Evolutionary conservation across 1,140 invertebrate species (phyloP), one percentile per base, ranked within the genome.

Genomic region (Musca domestica): DNA sequence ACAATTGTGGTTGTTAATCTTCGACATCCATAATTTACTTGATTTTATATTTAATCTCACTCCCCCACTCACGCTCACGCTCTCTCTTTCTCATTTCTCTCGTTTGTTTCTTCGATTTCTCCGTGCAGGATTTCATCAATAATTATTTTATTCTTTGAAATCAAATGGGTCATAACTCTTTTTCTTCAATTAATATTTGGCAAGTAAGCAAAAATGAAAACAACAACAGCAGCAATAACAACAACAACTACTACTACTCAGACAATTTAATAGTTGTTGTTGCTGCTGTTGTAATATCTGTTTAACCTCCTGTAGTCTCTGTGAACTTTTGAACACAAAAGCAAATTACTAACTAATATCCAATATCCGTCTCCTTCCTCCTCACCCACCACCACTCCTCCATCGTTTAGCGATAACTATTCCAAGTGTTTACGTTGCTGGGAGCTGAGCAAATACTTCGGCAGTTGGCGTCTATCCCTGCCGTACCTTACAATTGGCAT

Each of bases 91-190:
- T 15, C 20, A 25, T 58, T 7, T 27, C 4, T 4, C 17, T 30
- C 4, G 17, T 22, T 67, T 67, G 27, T 30, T 61, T 34, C 15
- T 64, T 27, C 63, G 10, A 70, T 65, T 64, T 41, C 34, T 12
- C 66, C 14, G 69, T 68, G 47, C 72, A 74, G 78, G 75, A 75
- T 80, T 75, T 72, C 73, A 72, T 76, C 78, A 14, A 51, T 78
- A 56, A 64, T 78, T 64, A 74, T 80, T 48, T 72, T 81, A 48
- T 72, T 81, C 46, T 74, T 80, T 61, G 78, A 81, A 72, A 71
- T 80, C 69, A 81, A 81, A 70, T 81, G 78, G 78, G 70, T 81
- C 56, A 71, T 81, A 67, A 80, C 74, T 52, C 70, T 81, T 64
- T 81, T 81, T 46, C 67, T 81, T 56, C 76, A 77, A 63, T 71